Evolutionary conservation across 1,140 invertebrate species (phyloP), one percentile per base, ranked within the genome.

Genomic region (Saccostrea cuccullata): DNA sequence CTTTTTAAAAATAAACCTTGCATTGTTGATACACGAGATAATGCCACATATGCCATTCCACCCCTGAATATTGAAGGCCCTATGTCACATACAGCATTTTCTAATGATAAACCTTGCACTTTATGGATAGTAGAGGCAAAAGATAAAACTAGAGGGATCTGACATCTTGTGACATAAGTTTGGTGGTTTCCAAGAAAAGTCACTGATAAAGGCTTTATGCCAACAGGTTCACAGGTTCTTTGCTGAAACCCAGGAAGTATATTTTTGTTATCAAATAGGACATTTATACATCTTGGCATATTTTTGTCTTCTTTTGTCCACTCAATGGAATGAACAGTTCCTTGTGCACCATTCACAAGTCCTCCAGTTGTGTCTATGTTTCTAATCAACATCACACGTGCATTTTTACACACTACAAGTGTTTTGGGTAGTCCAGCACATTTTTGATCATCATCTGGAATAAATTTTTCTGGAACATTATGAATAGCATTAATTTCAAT

Each of bases 31-130:
- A 82, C 73, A 23, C 26, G 26, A 40, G 17, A n/a, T 83, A 83
- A 83, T 47, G 30, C 82, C n/a, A 84, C 83, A 56, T 84, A 84
- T 11, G 47, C 83, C 55, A 84, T 84, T 15, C 83, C 83, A 56
- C 47, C 47, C 58, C 47, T 84, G n/a, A 84, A 84, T 84, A 84
- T 56, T 20, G 83, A 84, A 15, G 4, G 47, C 2, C 83, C 83
- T 20, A 84, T 55, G 30, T 84, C 83, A 56, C 47, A 84, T 56
- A 56, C 83, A 20, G 55, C 47, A 23, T 56, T 84, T n/a, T 55
- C 13, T 5, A 84, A 56, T n/a, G 55, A 56, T 56, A 84, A 84
- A n/a, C 83, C 47, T 26, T 84, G 83, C 8, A 55, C 83, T 56
- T 84, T 84, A 26, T 84, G 83, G 12, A 84, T 56, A 23, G 83